Evolutionary conservation across 2,888 invertebrate species (phyloP).

Genomic region (Pimpla rufipes): DNA sequence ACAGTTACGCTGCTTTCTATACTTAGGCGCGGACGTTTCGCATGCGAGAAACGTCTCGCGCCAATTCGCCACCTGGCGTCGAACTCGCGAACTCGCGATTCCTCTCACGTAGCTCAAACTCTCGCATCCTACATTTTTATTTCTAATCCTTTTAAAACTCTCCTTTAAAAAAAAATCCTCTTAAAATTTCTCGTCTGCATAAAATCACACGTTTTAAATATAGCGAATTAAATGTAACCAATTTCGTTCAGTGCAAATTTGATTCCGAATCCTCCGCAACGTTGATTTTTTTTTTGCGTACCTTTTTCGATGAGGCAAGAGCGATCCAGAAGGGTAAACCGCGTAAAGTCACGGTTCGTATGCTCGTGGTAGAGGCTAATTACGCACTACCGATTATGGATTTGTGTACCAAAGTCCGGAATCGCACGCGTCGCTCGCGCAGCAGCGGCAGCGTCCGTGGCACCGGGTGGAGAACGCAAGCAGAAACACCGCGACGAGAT

Average conservation of each 20-base stretch:
- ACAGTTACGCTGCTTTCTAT: neutral
- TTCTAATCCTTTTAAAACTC: too few species aligned
- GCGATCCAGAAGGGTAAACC: neutral
- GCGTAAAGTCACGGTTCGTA: conserved; percentile 60
- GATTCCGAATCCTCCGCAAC: neutral
- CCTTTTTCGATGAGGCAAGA: conserved; percentile 23
- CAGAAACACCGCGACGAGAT: conserved; percentile 54
- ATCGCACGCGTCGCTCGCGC: conserved; percentile 30
- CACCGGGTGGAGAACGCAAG: conserved; percentile 17
- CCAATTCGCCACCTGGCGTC: neutral
- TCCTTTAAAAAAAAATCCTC: neutral
- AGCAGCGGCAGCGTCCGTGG: conserved; percentile 35
- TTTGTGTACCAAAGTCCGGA: conserved; percentile 71
- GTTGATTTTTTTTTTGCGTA: neutral
- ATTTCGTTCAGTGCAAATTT: neutral
- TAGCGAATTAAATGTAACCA: too few species aligned
- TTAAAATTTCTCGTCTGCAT: too few species aligned
- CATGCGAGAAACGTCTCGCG: neutral
- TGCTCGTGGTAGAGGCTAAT: conserved; percentile 67
- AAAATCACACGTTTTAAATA: too few species aligned
- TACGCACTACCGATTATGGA: conserved; percentile 72
- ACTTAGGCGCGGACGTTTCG: neutral
- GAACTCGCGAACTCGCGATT: neutral
- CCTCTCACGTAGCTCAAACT: too few species aligned
- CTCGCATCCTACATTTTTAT: too few species aligned